Evolutionary conservation across 2,113 vertebrate genomes (phyloP).

Genomic region (Excalfactoria chinensis): DNA sequence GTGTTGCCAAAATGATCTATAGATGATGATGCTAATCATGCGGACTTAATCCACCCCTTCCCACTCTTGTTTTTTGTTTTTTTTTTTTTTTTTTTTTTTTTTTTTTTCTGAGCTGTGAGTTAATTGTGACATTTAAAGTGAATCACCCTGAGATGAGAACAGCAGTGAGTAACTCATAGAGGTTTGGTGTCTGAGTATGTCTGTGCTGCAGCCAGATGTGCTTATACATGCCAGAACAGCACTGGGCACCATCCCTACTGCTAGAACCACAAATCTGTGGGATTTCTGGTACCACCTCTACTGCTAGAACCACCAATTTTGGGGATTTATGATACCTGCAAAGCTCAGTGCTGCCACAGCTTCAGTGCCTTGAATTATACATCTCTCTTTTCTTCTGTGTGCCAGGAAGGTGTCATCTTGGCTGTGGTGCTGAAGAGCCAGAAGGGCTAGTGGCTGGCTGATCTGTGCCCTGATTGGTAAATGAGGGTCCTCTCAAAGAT

Average conservation of each 20-base stretch:
- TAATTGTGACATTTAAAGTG: constrained; percentile 54
- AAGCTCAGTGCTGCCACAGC: not conserved
- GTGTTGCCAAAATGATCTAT: constrained; percentile 37
- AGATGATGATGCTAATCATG: constrained; percentile 19
- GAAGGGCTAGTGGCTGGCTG: not conserved
- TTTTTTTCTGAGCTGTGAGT: constrained; percentile 17
- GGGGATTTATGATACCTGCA: not conserved
- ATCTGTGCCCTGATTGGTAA: not conserved
- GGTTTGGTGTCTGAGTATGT: not conserved
- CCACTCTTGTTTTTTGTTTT: not conserved
- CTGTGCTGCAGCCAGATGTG: not conserved
- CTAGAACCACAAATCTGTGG: not conserved
- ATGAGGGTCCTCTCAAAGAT: not conserved
- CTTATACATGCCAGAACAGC: not conserved
- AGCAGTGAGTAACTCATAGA: not conserved
- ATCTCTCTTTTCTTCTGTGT: not conserved
- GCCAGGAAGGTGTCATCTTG: not conserved
- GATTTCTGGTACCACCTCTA: not conserved
- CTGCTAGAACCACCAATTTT: not conserved
- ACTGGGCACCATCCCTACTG: not conserved
- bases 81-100: too few relatives aligned
- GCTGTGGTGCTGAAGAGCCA: not conserved
- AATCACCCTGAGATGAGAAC: constrained; percentile 31
- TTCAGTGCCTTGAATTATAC: not conserved
- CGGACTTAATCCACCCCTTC: not conserved